Evolutionary conservation across 2,888 invertebrate genomes (phyloP).

Genomic region (Hyles lineata): DNA sequence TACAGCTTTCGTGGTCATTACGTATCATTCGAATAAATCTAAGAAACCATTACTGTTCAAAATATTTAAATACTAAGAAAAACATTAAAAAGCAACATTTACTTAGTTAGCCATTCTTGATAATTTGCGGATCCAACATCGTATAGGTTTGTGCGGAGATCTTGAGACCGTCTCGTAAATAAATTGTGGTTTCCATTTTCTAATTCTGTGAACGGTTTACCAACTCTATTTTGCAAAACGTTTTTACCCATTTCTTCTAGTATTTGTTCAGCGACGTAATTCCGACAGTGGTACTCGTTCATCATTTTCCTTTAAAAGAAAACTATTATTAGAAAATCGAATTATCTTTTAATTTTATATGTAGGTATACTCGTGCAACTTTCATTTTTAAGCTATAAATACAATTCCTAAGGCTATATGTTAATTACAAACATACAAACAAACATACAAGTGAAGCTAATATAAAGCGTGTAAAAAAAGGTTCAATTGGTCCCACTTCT

Average conservation of each 20-base stretch:
- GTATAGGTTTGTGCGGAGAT: slow-evolving; percentile 78
- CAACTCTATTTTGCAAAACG: slow-evolving; percentile 67
- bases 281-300: slow-evolving; percentile 91
- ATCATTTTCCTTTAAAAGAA: slow-evolving; percentile 86
- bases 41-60: too few species aligned
- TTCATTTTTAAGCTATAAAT: not conserved
- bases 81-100: slow-evolving; percentile 47
- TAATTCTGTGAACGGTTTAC: slow-evolving; percentile 56
- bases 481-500: too few species aligned
- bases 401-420: too few species aligned
- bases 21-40: too few species aligned
- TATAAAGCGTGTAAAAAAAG: too few species aligned
- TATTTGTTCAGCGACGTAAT: slow-evolving; percentile 90
- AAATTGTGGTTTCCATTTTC: slow-evolving; percentile 40
- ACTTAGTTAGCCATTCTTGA: slow-evolving; percentile 91
- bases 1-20: too few species aligned
- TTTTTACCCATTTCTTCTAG: slow-evolving; percentile 85
- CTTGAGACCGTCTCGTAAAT: slow-evolving; percentile 56
- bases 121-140: slow-evolving; percentile 90
- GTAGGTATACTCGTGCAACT: not conserved
- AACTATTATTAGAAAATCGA: not conserved
- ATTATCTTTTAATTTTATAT: too few species aligned
- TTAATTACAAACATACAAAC: too few species aligned
- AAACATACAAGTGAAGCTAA: too few species aligned
- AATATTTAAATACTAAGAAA: not conserved